Percentiles rank a stretch among this genome's conserved stretches.
phyloP scores from a whole-genome alignment of 2,113 vertebrate species.

The Ondatra zibethicus region DNA sequence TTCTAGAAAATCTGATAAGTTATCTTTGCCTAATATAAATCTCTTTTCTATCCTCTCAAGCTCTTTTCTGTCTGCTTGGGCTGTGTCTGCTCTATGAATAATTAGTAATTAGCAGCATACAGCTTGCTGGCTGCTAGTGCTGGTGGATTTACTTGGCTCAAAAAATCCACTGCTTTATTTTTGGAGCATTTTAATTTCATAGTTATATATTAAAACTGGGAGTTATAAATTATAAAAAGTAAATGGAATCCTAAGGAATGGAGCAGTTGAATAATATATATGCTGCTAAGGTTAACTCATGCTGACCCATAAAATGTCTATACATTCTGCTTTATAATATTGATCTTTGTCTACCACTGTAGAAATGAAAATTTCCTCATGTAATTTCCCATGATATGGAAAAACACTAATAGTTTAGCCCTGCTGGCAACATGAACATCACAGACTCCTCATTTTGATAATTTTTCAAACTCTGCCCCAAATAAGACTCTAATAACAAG shows the following conservation, averaged over 20 bases:
- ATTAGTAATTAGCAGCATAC: slow-evolving; percentile 66
- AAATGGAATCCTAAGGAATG: slow-evolving; percentile 24
- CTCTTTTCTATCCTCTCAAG: background rate
- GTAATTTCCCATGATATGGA: background rate
- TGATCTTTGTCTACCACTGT: background rate
- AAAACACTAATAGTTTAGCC: slow-evolving; percentile 21
- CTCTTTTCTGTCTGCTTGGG: background rate
- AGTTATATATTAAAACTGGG: slow-evolving; percentile 63
- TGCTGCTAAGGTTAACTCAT: slow-evolving; percentile 12
- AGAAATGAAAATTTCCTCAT: background rate
- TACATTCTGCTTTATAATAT: slow-evolving; percentile 26
- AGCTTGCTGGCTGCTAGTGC: slow-evolving; percentile 40
- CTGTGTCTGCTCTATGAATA: slow-evolving; percentile 56
- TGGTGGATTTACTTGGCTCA: slow-evolving; percentile 50
- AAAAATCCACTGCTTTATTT: slow-evolving; percentile 64
- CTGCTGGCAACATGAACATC: background rate
- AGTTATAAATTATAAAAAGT: slow-evolving; percentile 58
- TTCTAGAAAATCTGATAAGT: background rate
- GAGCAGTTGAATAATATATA: background rate
- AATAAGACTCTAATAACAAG: background rate
- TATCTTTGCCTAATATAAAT: background rate
- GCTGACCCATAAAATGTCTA: background rate
- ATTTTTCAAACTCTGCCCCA: background rate
- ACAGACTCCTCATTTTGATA: background rate
- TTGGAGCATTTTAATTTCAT: slow-evolving; percentile 57